Evolutionary conservation across 2,797 vertebrate species (phyloP).

Genomic region (Chelon labrosus): DNA sequence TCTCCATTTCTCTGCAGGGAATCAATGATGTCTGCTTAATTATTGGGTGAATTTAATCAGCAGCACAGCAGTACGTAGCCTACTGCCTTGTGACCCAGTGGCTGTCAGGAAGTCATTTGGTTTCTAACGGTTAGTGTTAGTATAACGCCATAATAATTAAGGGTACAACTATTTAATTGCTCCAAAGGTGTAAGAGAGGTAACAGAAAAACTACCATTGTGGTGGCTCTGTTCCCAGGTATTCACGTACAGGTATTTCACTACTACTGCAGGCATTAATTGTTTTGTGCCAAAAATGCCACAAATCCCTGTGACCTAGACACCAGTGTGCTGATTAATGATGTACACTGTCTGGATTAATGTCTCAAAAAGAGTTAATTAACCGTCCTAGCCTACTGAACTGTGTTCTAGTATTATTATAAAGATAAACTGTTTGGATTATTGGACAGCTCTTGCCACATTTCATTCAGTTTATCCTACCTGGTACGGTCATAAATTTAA

Average conservation of each 20-base stretch:
- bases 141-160: conserved; percentile 73
- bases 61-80: conserved; percentile 77
- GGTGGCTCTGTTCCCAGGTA: conserved; percentile 3
- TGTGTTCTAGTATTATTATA: conserved; percentile 5
- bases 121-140: conserved; percentile 68
- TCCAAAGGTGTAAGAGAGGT: conserved; percentile 42
- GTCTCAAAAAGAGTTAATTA: conserved; percentile 48
- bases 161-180: conserved; percentile 66
- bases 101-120: conserved; percentile 80
- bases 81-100: conserved; percentile 81
- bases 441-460: not conserved
- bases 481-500: not conserved
- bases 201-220: conserved; percentile 39
- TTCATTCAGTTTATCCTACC: not conserved
- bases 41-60: conserved; percentile 88
- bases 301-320: conserved; percentile 41
- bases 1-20: conserved; percentile 78
- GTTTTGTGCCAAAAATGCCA: conserved; percentile 11
- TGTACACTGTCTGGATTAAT: conserved; percentile 20
- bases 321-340: conserved; percentile 40
- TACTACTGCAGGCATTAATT: conserved; percentile 3
- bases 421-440: conserved; percentile 9
- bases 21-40: conserved; percentile 90
- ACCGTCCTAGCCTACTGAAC: conserved; percentile 10
- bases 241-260: conserved; percentile 31